Evolutionary conservation across 1,140 invertebrate species (phyloP).

Genomic region (Dinothrombium tinctorium): DNA sequence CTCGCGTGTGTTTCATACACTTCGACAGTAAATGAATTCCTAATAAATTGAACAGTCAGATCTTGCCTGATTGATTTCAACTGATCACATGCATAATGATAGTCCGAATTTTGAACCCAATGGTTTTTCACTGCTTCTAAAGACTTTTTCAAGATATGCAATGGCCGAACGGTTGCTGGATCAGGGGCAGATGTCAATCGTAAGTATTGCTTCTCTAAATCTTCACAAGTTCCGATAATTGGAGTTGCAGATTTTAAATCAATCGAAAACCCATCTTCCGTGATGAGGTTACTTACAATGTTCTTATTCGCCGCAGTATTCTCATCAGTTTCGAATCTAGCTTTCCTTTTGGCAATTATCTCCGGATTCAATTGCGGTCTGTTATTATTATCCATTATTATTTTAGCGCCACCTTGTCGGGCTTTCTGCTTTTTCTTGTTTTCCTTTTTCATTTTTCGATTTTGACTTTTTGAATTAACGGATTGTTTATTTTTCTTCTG

Average conservation of each 20-base stretch:
- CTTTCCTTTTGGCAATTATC: constrained; percentile 7
- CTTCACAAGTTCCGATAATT: constrained; percentile 71
- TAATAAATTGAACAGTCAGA: constrained; percentile 85
- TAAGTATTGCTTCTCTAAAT: constrained; percentile 83
- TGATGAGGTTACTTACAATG: not conserved
- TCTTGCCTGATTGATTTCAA: constrained; percentile 95
- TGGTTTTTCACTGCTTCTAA: constrained; percentile 66
- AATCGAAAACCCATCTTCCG: constrained; percentile 1
- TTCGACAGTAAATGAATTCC: constrained; percentile 74
- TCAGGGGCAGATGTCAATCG: constrained; percentile 78
- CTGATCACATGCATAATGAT: constrained; percentile 90
- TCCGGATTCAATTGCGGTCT: constrained; percentile 1
- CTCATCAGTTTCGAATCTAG: constrained; percentile 12
- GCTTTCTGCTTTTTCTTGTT: not conserved
- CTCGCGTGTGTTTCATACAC: constrained; percentile 96
- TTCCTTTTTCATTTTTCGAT: not conserved
- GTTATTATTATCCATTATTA: not conserved
- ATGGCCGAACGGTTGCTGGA: constrained; percentile 63
- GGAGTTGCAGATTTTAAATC: constrained; percentile 34
- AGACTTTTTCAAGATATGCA: constrained; percentile 54
- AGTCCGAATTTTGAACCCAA: constrained; percentile 71
- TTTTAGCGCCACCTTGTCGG: not conserved
- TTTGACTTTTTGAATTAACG: not conserved
- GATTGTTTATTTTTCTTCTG: not conserved
- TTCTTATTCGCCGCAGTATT: constrained; percentile 2